Evolutionary conservation across 2,888 invertebrate genomes (phyloP), one percentile per base, ranked within the genome.

Genomic region (Rhodophaea formosa): DNA sequence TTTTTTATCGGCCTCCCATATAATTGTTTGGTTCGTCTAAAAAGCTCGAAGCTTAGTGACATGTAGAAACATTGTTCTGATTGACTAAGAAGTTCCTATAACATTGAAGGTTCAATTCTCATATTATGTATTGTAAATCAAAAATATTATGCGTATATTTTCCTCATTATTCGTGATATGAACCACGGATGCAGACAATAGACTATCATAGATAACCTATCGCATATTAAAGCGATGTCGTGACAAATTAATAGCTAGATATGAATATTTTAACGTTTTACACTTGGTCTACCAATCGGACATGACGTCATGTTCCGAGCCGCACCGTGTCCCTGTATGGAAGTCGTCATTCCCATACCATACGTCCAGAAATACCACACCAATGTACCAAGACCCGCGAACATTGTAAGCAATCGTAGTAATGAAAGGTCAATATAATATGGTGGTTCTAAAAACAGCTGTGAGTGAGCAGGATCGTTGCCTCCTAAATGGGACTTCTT

Each of bases 271-370:
- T 51, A 51, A 51, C 35, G 51, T 39, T 51, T 17, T 35, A 51
- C 39, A 51, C 35, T 51, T 51, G 51, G 35, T 12, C 46, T 46
- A 35, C 35, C 60, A 64, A 68, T 79, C 72, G 86, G 84, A 86
- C 79, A 75, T 88, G 88, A 86, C 85, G 82, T 84, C 85, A 85
- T 65, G 55, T 66, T 67, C 83, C 86, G 88, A 86, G 88, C 80
- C 80, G 79, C 77, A 74, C 75, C 78, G 78, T 79, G 81, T 82
- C 83, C 79, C 79, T 72, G 73, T 73, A 72, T 75, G 84, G 84
- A 86, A 86, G 85, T 82, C 80, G 76, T 84, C 81, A 84, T 87
- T 88, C 87, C 87, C 88, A 88, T 88, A 86, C 75, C 73, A 74
- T 75, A 68, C 75, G 76, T 78, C 82, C 87, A 86, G 84, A 87